These are phyloP conservation scores for Furnarius figulus DNA, from an alignment of 2,113 vertebrate species.

Conservation along the genomic window DNA sequence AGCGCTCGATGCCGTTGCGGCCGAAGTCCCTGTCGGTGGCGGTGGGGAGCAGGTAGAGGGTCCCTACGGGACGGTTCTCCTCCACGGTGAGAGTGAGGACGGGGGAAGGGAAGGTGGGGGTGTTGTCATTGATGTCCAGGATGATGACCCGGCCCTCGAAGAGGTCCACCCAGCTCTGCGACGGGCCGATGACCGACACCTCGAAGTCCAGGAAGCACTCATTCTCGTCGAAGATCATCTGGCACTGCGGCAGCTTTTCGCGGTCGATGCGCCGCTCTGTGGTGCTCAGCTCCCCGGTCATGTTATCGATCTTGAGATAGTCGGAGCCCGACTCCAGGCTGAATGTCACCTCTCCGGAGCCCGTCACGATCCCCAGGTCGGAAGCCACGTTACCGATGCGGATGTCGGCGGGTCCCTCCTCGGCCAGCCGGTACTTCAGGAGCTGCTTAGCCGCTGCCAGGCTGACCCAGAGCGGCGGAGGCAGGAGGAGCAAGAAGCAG, in stretches of 20 bases:
- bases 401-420: constrained; percentile 94
- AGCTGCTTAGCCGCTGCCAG: constrained; percentile 93
- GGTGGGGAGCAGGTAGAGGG: constrained; percentile 94
- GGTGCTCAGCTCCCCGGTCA: constrained; percentile 96
- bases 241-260: constrained; percentile 97
- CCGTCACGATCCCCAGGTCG: constrained; percentile 92
- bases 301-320: constrained; percentile 98
- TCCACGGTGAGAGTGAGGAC: constrained; percentile 97
- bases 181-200: constrained; percentile 96
- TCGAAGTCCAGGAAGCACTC: constrained; percentile 99
- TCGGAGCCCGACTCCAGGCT: constrained; percentile 97
- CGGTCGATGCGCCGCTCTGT: constrained; percentile 96
- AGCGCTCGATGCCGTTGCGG: constrained; percentile 95
- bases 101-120: constrained; percentile 95
- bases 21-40: constrained; percentile 97
- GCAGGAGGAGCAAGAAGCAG: constrained; percentile 83
- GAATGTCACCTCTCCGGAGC: constrained; percentile 95
- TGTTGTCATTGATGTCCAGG: constrained; percentile 98
- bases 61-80: constrained; percentile 97
- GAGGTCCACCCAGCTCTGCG: constrained; percentile 98
- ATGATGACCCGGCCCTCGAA: constrained; percentile 97
- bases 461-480: constrained; percentile 83
- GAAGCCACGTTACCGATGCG: constrained; percentile 94
- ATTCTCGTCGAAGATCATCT: constrained; percentile 99
- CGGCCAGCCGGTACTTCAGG: constrained; percentile 91